These are phyloP conservation scores for Poeciliopsis prolifica DNA, from an alignment of 2,113 vertebrate genomes.

Conservation along the genomic window DNA sequence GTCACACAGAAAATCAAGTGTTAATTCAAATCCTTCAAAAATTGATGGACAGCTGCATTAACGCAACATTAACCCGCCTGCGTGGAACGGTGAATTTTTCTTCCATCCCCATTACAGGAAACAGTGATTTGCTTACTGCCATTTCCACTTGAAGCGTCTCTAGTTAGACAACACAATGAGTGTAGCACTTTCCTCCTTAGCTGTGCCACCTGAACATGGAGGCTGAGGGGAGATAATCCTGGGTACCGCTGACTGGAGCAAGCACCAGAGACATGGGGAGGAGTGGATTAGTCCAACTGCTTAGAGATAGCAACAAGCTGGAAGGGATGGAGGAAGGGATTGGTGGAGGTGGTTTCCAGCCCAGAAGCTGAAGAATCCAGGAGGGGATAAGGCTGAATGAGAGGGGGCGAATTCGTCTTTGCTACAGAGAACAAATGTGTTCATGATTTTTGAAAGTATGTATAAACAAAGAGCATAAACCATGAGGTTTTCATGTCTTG, in stretches of 20 bases:
- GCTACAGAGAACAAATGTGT: slow-evolving; percentile 5
- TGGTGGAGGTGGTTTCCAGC: slow-evolving; percentile 23
- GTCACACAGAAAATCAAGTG: slow-evolving; percentile 6
- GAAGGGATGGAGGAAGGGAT: slow-evolving; percentile 26
- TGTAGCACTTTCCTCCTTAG: slow-evolving; percentile 38
- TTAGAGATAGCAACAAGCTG: slow-evolving; percentile 65
- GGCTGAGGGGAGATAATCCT: slow-evolving; percentile 66
- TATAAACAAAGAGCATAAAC: neutral
- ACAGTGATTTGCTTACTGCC: slow-evolving; percentile 14
- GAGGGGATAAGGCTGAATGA: slow-evolving; percentile 51
- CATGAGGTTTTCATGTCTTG: neutral
- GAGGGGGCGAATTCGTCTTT: slow-evolving; percentile 19
- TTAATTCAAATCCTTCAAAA: too few relatives aligned
- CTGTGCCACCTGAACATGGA: slow-evolving; percentile 48
- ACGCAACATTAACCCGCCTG: too few relatives aligned
- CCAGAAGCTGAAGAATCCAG: slow-evolving; percentile 58
- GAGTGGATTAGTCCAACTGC: slow-evolving; percentile 73
- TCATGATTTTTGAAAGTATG: slow-evolving; percentile 7
- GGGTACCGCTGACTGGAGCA: slow-evolving; percentile 64
- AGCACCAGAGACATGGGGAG: slow-evolving; percentile 67
- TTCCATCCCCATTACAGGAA: too few relatives aligned
- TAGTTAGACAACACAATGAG: slow-evolving; percentile 39
- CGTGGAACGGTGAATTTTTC: too few relatives aligned
- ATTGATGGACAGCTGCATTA: too few relatives aligned
- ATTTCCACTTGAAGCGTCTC: slow-evolving; percentile 17